phyloP scores from a whole-genome alignment of 1,140 invertebrate species.

The Pteromalus puparum region DNA sequence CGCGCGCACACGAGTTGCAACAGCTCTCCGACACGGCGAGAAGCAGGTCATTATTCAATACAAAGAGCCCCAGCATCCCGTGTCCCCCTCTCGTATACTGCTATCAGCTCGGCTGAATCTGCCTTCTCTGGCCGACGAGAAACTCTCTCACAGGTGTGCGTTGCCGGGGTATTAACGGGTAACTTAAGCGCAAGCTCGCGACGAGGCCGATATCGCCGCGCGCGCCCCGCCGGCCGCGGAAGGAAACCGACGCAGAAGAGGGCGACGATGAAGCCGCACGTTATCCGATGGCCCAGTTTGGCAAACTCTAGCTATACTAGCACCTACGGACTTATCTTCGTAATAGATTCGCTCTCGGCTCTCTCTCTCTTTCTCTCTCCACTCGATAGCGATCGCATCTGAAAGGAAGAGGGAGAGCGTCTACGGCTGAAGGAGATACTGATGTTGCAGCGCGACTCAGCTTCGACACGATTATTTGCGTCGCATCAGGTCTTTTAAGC shows the following conservation, averaged over 20 bases:
- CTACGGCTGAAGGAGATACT: neutral
- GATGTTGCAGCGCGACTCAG: too few relatives aligned
- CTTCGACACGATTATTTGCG: neutral
- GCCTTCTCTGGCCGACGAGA: neutral
- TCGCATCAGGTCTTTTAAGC: neutral
- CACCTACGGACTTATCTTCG: conserved; percentile 47
- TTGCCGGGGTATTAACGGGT: neutral
- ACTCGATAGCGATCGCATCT: neutral
- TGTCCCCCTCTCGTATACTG: neutral
- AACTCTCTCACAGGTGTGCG: neutral
- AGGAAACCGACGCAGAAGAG: neutral
- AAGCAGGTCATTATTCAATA: conserved; percentile 4
- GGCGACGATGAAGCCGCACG: neutral
- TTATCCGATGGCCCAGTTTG: conserved; percentile 45
- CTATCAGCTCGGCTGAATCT: neutral
- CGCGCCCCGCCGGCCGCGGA: neutral
- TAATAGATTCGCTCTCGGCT: conserved; percentile 46
- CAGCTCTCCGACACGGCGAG: neutral
- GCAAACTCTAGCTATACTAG: conserved; percentile 19
- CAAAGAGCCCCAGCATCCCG: neutral
- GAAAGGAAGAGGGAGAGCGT: neutral
- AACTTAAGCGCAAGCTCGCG: neutral
- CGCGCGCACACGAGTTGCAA: too few relatives aligned
- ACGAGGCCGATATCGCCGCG: neutral
- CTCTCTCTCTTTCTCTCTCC: neutral